Percentiles rank a stretch among this genome's conserved stretches.
phyloP scores from a whole-genome alignment of 1,140 invertebrate genomes.

The Pseudachorutes palmiensis region DNA sequence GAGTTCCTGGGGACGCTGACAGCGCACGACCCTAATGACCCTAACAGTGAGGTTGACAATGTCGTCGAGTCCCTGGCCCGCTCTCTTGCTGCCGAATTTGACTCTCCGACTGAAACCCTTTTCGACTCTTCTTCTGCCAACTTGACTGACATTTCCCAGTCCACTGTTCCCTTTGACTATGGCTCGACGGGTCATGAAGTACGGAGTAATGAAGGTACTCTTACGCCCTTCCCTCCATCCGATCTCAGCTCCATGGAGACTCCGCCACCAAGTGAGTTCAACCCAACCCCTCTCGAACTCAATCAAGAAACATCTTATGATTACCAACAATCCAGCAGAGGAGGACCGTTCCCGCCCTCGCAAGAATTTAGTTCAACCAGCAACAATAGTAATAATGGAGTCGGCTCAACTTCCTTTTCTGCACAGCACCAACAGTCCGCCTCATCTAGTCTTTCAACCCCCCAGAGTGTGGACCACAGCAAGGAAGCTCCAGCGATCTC shows the following conservation, averaged over 20 bases:
- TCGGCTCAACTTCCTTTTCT: too few species aligned
- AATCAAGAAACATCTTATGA: too few species aligned
- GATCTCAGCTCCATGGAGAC: not conserved
- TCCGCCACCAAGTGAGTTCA: not conserved
- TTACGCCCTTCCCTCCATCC: not conserved
- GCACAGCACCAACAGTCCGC: too few species aligned
- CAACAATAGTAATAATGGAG: too few species aligned
- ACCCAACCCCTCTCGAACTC: not conserved
- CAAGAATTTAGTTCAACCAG: too few species aligned
- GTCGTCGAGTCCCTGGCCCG: constrained; percentile 35
- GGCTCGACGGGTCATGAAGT: constrained; percentile 12
- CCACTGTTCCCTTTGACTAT: constrained; percentile 36
- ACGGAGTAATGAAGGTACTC: not conserved
- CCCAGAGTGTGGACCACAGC: too few species aligned
- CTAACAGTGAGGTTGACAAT: constrained; percentile 31
- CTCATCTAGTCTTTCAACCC: too few species aligned
- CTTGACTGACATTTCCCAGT: constrained; percentile 37
- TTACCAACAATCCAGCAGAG: too few species aligned
- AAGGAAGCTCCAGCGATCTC: too few species aligned
- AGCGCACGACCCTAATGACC: too few species aligned
- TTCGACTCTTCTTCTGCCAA: constrained; percentile 34
- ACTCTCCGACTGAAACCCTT: constrained; percentile 35
- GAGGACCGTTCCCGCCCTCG: too few species aligned
- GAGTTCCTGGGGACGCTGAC: constrained; percentile 36
- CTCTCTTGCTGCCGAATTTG: constrained; percentile 30